Base-by-base conservation (phyloP, 2,113 vertebrate species). In the Anolis carolinensis region DNA sequence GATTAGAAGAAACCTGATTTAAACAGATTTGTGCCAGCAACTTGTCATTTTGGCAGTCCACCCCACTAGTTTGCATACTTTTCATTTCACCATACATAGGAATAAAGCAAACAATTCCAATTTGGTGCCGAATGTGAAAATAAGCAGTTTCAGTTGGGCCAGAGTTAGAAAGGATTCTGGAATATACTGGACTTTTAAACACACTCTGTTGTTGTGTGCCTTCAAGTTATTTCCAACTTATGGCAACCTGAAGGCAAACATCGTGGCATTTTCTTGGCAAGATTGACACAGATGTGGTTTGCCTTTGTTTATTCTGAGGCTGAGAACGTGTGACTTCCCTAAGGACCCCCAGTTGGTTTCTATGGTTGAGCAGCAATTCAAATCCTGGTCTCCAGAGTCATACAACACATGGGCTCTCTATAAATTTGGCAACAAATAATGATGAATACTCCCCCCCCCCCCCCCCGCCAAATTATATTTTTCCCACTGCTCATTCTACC, bases 401-500 rank as follows among this genome's bases (percentile, higher is more conserved):
- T 59, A 59, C 55, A 18, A 11, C 55, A 59, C 3, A 18, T 4
- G 14, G 55, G 55, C 14, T 59, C 55, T 16, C 55, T 59, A 59
- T 63, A 79, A 48, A 83, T 11, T 81, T 89, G 55, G 75, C 0
- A 76, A 85, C 82, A 32, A 76, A 1, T 83, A 13, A 62, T 88
- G 73, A 77, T 14, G 8, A 89, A 81, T 4, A 32, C 39, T 16
- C 48, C 0, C 84, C 50, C 5, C 73, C 34, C 87, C 77, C 73
- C 21, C 18, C 11, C 23, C 8, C 23, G n/a, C n/a, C 48, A 63
- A 79, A 44, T 52, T 77, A 4, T 70, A 25, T 63, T 91, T 88
- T 5, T 81, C 67, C 89, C 71, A 89, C 82, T 77, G 83, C 70
- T 87, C 90, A 63, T 70, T 94, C 90, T 92, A 93, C 83, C 92